Base-by-base conservation (phyloP, 2,888 invertebrate species). In the Tubiluchus corallicola region DNA sequence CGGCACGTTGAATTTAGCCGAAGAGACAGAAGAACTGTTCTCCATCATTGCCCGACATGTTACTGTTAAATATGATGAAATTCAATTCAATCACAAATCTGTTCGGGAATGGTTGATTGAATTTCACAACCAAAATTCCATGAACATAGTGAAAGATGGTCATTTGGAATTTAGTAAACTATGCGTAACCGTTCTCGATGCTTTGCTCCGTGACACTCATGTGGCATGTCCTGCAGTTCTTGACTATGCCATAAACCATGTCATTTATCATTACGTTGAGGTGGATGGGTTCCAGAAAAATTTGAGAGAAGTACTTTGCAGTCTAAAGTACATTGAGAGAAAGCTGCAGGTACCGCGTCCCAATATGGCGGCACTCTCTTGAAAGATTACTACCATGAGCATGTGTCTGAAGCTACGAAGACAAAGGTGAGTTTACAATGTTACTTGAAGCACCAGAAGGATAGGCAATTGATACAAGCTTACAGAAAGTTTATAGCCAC, bases 261-360 rank as follows among this genome's bases (percentile, higher is more conserved):
- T n/a, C 9, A 29, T 29, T 29, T n/a, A 29, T 29, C 29, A 29
- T 29, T 29, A 29, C 29, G n/a, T n/a, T 9, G 29, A 29, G n/a
- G 29, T 29, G 29, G 29, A 29, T n/a, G 29, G 29, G n/a, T 29
- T 29, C 29, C 9, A 29, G 29, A 29, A 29, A 9, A n/a, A 29
- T 9, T 9, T 29, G 29, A 29, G 9, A 9, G n/a, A 29, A 29
- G n/a, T 29, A n/a, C 9, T 29, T 9, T 29, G 29, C 29, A 29
- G n/a, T 29, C 29, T 29, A n/a, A 29, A 29, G 29, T 29, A 29
- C 29, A 29, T 29, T n/a, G 29, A 29, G 29, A 29, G 29, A 29
- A 29, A 29, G 29, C 29, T 29, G 29, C 29, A n/a, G 9, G n/a
- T n/a, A 9, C 29, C 29, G 29, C n/a, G 9, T 9, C 29, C 29